Evolutionary conservation across 2,888 invertebrate species (phyloP).

Genomic region (Helleia helle): DNA sequence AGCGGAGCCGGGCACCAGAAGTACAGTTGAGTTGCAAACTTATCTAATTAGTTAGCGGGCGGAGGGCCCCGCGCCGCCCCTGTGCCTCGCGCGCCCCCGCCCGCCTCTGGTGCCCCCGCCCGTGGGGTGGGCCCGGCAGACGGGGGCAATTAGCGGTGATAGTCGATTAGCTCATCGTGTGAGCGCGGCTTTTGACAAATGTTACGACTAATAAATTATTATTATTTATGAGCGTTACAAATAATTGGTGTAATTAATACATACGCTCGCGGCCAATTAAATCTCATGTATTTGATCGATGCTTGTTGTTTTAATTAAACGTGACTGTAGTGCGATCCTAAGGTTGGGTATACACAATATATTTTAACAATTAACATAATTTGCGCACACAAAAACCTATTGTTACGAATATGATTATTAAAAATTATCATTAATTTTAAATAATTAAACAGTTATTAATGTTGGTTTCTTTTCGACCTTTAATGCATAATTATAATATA

Average conservation of each 20-base stretch:
- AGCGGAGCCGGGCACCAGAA: constrained; percentile 62
- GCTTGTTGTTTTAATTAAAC: constrained; percentile 28
- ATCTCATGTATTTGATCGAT: constrained; percentile 28
- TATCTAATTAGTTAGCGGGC: constrained; percentile 69
- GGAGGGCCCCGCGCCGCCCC: constrained; percentile 22
- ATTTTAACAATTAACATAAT: too few relatives aligned
- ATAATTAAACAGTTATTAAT: neutral
- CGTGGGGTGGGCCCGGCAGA: constrained; percentile 26
- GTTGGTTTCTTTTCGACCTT: too few relatives aligned
- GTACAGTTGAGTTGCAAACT: constrained; percentile 72
- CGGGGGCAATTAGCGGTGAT: constrained; percentile 71
- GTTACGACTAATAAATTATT: constrained; percentile 62
- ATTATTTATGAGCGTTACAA: constrained; percentile 51
- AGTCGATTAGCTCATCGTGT: constrained; percentile 73
- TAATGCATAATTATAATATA: too few relatives aligned
- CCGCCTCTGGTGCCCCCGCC: constrained; percentile 20
- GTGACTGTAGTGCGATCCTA: constrained; percentile 17
- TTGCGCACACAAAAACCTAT: neutral
- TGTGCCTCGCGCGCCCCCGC: constrained; percentile 24
- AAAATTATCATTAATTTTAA: neutral
- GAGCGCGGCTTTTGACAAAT: constrained; percentile 71
- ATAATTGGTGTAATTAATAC: constrained; percentile 51
- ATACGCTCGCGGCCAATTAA: constrained; percentile 28
- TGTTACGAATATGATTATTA: neutral
- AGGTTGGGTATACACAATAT: too few relatives aligned